These are phyloP conservation scores for Agrypnus murinus DNA, from an alignment of 2,888 invertebrate genomes.

Conservation along the genomic window DNA sequence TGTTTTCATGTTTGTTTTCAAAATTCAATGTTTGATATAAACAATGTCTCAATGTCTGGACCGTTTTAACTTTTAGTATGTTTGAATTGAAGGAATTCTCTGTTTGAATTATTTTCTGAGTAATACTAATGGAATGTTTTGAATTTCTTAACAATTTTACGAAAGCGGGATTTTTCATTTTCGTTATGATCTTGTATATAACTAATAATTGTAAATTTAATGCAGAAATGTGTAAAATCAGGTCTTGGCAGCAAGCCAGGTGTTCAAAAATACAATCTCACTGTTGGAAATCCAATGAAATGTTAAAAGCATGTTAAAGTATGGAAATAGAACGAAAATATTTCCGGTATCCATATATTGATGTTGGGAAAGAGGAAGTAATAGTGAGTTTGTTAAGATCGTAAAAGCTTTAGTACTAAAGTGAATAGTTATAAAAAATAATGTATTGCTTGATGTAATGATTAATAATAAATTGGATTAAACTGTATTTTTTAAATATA, in stretches of 20 bases:
- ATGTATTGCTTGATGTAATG: no score
- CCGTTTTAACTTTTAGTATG: conserved; percentile 5
- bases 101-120: conserved; percentile 16
- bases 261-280: conserved; percentile 55
- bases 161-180: neutral
- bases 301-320: conserved; percentile 42
- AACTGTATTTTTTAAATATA: no score
- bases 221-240: conserved; percentile 53
- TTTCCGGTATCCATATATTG: conserved; percentile 33
- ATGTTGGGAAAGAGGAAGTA: conserved; percentile 8
- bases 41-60: conserved; percentile 20
- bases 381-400: neutral
- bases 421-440: no score
- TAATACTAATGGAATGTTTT: conserved; percentile 24
- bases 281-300: conserved; percentile 46
- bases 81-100: conserved; percentile 7
- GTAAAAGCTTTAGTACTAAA: conserved; percentile 6
- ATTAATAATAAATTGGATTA: no score
- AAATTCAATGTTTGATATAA: conserved; percentile 21
- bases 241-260: conserved; percentile 55
- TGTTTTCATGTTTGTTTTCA: conserved; percentile 28
- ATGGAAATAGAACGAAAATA: conserved; percentile 47
- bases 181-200: conserved; percentile 12
- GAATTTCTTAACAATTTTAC: conserved; percentile 17
- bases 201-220: conserved; percentile 47